Evolutionary conservation across 2,797 vertebrate genomes (phyloP), one percentile per base, ranked within the genome.

Genomic region (Lithobates pipiens): DNA sequence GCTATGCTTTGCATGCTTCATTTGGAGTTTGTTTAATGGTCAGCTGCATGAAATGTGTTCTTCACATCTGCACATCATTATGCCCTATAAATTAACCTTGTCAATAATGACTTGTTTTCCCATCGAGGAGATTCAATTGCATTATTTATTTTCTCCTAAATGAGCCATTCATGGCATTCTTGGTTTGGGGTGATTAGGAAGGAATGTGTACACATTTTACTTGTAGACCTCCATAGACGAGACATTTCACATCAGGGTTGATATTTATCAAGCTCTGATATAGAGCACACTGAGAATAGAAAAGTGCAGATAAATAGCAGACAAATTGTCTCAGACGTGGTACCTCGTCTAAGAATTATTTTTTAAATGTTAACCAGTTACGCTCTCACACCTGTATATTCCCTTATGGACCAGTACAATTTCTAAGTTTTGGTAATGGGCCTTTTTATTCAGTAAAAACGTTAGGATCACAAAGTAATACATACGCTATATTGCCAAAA

Each of bases 111-210:
- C 72, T 44, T 50, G 63, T 69, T 61, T 82, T 61, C 25, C 80
- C 36, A 29, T 82, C n/a, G 8, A 29, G 54, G 61, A 75, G 36
- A 34, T 73, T 36, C 46, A 75, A n/a, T 73, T 42, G 23, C 63
- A 54, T 50, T n/a, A 76, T 83, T 21, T 76, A 50, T 83, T 68
- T 76, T 67, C 27, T 76, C 63, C 61, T 83, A 76, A 83, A 83
- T 76, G 73, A 63, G 74, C 61, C 81, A n/a, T 76, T 75, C 34
- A 61, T n/a, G n/a, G 54, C 44, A 1, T 27, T 50, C 42, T 81
- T 34, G 73, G 42, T 15, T 80, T 7, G 23, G 81, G 72, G 8
- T 50, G 81, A 83, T 83, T 76, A 83, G 42, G 42, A 68, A 83
- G 23, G 81, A 83, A 83, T 83, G 72, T 63, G 73, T 82, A 54